phyloP scores from a whole-genome alignment of 2,797 vertebrate species.

The Anguilla megastoma region DNA sequence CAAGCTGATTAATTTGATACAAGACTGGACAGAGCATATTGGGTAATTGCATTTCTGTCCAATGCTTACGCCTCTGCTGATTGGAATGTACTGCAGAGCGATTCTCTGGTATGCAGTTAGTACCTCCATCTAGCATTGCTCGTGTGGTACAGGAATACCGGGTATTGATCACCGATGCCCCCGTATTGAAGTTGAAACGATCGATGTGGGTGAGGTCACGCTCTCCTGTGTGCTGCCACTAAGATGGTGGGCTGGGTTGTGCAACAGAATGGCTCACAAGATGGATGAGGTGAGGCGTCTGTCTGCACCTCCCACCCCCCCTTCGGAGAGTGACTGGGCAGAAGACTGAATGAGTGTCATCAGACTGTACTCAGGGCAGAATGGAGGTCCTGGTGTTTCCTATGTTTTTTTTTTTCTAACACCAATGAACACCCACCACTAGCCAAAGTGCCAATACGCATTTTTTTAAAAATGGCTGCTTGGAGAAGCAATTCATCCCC shows the following conservation, averaged over 20 bases:
- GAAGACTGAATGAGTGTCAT: background rate
- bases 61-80: background rate
- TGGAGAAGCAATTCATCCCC: background rate
- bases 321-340: background rate
- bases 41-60: background rate
- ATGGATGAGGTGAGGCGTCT: background rate
- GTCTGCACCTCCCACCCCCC: background rate
- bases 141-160: background rate
- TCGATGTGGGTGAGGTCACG: background rate
- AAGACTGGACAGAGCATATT: background rate
- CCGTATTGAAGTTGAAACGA: background rate
- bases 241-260: background rate
- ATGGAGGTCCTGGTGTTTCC: background rate
- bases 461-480: background rate
- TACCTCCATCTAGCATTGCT: background rate
- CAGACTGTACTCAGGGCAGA: background rate
- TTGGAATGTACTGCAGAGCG: background rate
- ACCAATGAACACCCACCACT: background rate
- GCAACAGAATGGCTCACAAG: background rate
- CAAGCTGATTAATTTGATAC: background rate
- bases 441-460: background rate
- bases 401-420: background rate
- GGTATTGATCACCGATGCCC: background rate
- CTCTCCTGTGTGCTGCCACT: background rate
- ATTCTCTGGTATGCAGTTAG: background rate